phyloP scores from a whole-genome alignment of 2,797 vertebrate species.

The Thalassophryne amazonica region DNA sequence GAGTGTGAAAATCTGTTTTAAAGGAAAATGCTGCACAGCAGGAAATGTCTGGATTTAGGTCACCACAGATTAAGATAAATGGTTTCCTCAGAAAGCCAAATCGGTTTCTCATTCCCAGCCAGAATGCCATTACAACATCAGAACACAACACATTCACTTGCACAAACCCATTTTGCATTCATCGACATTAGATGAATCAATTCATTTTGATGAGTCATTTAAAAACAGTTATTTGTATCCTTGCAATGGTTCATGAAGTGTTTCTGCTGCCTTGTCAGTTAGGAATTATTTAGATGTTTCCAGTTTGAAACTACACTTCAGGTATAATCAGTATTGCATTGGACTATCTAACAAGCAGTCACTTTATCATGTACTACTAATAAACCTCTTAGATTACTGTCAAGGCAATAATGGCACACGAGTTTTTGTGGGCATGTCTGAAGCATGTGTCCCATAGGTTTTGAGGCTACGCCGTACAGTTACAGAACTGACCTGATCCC shows the following conservation, averaged over 20 bases:
- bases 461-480: constrained; percentile 50
- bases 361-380: constrained; percentile 75
- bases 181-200: constrained; percentile 56
- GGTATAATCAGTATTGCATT: constrained; percentile 66
- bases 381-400: constrained; percentile 73
- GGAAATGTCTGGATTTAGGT: constrained; percentile 80
- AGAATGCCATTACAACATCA: constrained; percentile 59
- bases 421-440: constrained; percentile 62
- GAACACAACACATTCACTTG: constrained; percentile 3
- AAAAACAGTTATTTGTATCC: constrained; percentile 16
- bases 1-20: constrained; percentile 72
- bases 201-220: constrained; percentile 49
- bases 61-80: constrained; percentile 82
- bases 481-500: constrained; percentile 67
- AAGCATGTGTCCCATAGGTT: constrained; percentile 60
- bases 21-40: constrained; percentile 66
- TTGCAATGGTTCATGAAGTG: constrained; percentile 39
- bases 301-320: constrained; percentile 66
- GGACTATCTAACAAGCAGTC: constrained; percentile 70
- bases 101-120: constrained; percentile 62
- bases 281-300: constrained; percentile 59
- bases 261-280: constrained; percentile 36
- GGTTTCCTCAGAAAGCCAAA: constrained; percentile 66
- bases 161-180: constrained; percentile 35
- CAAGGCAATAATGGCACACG: constrained; percentile 36